phyloP scores from a whole-genome alignment of 2,113 vertebrate species.

The Entomyzon cyanotis region DNA sequence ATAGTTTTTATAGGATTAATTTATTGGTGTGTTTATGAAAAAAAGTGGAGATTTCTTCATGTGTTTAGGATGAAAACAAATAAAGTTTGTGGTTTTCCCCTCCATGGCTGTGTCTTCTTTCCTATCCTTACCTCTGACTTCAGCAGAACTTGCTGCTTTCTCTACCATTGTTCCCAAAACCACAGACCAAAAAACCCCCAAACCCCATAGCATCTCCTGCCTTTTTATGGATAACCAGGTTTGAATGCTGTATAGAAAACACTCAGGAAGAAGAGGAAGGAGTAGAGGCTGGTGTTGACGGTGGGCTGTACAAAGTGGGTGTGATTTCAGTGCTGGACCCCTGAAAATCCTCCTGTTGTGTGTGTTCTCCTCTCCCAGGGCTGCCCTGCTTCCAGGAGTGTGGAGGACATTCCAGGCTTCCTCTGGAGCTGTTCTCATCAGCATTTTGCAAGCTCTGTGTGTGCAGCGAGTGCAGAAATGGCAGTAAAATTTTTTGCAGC shows the following conservation, averaged over 20 bases:
- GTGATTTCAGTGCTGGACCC: neutral
- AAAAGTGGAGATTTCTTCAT: neutral
- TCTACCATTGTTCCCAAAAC: neutral
- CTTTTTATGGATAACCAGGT: neutral
- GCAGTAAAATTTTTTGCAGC: neutral
- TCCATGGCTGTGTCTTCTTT: neutral
- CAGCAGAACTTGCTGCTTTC: neutral
- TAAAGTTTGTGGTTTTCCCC: neutral
- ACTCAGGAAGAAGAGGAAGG: fast-evolving
- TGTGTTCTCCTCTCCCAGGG: neutral
- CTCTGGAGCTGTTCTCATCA: neutral
- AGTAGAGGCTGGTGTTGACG: fast-evolving
- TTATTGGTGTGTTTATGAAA: neutral
- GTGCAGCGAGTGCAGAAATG: slow-evolving; percentile 18
- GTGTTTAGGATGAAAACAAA: neutral
- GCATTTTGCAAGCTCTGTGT: neutral
- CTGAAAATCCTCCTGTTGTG: neutral
- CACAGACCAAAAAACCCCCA: neutral
- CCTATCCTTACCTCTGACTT: neutral
- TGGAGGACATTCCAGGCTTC: neutral
- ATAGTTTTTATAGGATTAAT: neutral
- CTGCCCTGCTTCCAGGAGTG: neutral
- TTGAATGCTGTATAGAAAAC: neutral
- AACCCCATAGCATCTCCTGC: neutral
- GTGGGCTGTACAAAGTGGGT: neutral